Base-by-base conservation (phyloP, 2,797 vertebrate genomes). In the Trichosurus vulpecula region DNA sequence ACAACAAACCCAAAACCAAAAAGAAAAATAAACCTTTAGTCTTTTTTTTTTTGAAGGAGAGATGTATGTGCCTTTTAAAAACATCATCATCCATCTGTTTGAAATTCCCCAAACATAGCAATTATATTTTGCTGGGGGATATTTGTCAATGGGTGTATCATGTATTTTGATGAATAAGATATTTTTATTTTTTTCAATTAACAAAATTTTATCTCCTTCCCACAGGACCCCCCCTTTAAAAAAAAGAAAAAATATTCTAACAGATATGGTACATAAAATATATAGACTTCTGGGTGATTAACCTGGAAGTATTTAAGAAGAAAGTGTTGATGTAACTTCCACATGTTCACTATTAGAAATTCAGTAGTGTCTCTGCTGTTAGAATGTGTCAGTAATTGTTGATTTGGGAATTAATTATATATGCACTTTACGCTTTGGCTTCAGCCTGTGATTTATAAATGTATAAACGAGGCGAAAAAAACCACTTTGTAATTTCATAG, bases 401-500 rank as follows among this genome's bases (percentile, higher is more conserved):
- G 66, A 66, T 58, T 90, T 6, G 90, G 56, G 47, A 87, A 56
- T 95, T 92, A 66, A 81, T 93, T 61, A 92, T 54, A 92, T 35
- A 66, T n/a, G 16, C 2, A 52, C 47, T 52, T 54, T 90, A 55
- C 14, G 19, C 22, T 96, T 96, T 95, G 90, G 47, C 19, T 95
- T 66, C 92, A 91, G 9, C 11, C n/a, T 6, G 0, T 95, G 61
- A 47, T 94, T 96, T 97, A 55, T 91, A 57, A 93, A 53, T 93
- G 52, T 51, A 27, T 89, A 87, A 54, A 5, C 94, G 92, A 93
- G 54, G 25, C n/a, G n/a, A n/a, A 22, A 52, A 94, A 95, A 93
- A 57, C 55, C 41, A 35, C 81, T 95, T 95, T 61, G 92, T 0
- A 92, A 93, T 90, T 91, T 95, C 66, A 35, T 52, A 4, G 94